phyloP scores from a whole-genome alignment of 2,113 vertebrate genomes.

The Sorex araneus region DNA sequence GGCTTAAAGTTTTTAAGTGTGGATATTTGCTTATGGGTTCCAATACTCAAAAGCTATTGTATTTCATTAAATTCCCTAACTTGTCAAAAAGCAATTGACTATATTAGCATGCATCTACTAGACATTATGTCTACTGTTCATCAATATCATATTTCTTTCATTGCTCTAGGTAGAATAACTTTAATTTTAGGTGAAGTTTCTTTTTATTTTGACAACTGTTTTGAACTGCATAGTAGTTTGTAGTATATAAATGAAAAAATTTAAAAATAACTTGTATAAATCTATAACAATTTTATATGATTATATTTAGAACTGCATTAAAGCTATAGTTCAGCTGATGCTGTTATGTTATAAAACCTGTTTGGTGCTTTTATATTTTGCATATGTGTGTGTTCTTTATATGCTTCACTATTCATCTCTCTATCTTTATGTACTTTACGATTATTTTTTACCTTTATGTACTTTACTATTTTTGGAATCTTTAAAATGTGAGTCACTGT shows the following conservation, averaged over 20 bases:
- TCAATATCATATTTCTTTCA: neutral
- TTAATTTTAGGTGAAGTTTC: neutral
- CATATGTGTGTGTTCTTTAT: too few species aligned
- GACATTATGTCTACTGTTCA: rapidly evolving
- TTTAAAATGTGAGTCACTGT: too few species aligned
- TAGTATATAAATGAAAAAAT: neutral
- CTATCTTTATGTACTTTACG: too few species aligned
- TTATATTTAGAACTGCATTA: neutral
- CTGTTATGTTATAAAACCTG: neutral
- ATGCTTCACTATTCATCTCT: too few species aligned
- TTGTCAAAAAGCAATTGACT: neutral
- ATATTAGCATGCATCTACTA: neutral
- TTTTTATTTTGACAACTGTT: neutral
- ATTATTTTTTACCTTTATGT: too few species aligned
- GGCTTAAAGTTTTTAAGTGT: neutral
- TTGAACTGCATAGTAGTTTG: neutral
- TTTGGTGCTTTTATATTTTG: neutral
- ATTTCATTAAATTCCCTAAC: neutral
- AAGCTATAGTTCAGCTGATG: neutral
- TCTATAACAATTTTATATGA: neutral
- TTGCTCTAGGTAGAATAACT: neutral
- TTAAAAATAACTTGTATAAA: neutral
- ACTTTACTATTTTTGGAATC: too few species aligned
- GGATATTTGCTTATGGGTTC: too few species aligned
- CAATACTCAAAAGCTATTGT: neutral